Percentiles rank a stretch among this genome's conserved stretches.
Conservation (phyloP, 2,888 invertebrate genomes). For the Apotomis betuletana region DNA sequence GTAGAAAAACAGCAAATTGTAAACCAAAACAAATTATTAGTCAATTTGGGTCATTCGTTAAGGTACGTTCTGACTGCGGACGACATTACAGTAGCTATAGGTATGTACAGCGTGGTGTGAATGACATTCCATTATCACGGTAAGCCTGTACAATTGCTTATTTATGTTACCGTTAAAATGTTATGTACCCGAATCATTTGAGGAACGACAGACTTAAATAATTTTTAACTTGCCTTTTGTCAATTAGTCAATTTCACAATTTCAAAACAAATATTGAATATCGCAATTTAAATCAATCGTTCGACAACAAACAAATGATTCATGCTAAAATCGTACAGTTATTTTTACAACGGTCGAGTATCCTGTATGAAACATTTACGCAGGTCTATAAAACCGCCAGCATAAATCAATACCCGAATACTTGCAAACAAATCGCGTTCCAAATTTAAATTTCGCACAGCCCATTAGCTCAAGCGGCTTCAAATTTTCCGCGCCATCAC, state of each 20-base stretch:
- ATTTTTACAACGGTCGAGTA: too few species aligned
- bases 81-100: neutral
- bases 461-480: slow-evolving; percentile 8
- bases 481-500: slow-evolving; percentile 28
- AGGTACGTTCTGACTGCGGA: neutral
- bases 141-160: neutral
- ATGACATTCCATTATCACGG: slow-evolving; percentile 7
- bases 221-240: too few species aligned
- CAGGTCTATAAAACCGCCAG: neutral
- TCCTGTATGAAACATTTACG: neutral
- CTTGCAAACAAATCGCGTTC: slow-evolving; percentile 1
- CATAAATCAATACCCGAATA: slow-evolving; percentile 4
- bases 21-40: slow-evolving; percentile 15
- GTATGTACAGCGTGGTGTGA: neutral
- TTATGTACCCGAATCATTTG: too few species aligned
- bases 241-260: too few species aligned
- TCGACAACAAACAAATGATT: too few species aligned
- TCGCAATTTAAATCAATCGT: too few species aligned
- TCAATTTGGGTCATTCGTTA: slow-evolving; percentile 20
- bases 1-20: too few species aligned
- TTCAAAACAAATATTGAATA: too few species aligned
- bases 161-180: neutral
- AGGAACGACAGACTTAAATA: too few species aligned
- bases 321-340: too few species aligned
- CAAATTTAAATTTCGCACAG: slow-evolving; percentile 2